phyloP scores from a whole-genome alignment of 1,140 invertebrate genomes.

The Notospermus geniculatus region DNA sequence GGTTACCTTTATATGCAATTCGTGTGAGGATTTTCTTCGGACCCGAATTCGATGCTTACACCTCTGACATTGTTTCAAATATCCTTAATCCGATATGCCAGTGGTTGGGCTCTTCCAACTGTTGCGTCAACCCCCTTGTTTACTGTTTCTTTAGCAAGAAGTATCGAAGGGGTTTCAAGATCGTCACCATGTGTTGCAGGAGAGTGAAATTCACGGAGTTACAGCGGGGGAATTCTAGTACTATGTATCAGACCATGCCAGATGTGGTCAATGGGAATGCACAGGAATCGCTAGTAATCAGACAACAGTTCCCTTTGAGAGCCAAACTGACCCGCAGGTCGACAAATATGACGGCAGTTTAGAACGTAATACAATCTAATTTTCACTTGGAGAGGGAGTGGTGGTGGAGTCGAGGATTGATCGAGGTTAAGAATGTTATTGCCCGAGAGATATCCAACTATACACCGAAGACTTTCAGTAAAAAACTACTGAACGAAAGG shows the following conservation, averaged over 20 bases:
- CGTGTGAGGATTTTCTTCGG: constrained; percentile 34
- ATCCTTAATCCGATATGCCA: constrained; percentile 86
- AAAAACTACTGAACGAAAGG: too few relatives aligned
- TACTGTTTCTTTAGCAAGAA: constrained; percentile 98
- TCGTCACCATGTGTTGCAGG: constrained; percentile 24
- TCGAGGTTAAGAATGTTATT: too few relatives aligned
- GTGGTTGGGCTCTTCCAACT: constrained; percentile 94
- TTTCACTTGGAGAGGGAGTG: too few relatives aligned
- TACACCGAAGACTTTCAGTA: too few relatives aligned
- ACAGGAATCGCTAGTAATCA: not conserved
- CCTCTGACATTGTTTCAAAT: constrained; percentile 69
- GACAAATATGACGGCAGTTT: constrained; percentile 4
- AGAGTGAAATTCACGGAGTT: not conserved
- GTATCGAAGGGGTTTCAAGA: constrained; percentile 79
- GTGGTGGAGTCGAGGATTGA: too few relatives aligned
- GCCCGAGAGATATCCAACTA: too few relatives aligned
- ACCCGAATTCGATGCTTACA: constrained; percentile 59
- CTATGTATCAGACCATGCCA: constrained; percentile 7
- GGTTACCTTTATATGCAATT: constrained; percentile 83
- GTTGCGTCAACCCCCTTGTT: constrained; percentile 95
- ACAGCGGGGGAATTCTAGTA: constrained; percentile 9
- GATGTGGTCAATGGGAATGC: constrained; percentile 4
- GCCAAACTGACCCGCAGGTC: not conserved
- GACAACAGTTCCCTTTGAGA: constrained; percentile 5
- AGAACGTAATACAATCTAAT: too few relatives aligned